Conservation (phyloP, 2,888 invertebrate genomes). For the Mesorhabditis spiculigera region DNA sequence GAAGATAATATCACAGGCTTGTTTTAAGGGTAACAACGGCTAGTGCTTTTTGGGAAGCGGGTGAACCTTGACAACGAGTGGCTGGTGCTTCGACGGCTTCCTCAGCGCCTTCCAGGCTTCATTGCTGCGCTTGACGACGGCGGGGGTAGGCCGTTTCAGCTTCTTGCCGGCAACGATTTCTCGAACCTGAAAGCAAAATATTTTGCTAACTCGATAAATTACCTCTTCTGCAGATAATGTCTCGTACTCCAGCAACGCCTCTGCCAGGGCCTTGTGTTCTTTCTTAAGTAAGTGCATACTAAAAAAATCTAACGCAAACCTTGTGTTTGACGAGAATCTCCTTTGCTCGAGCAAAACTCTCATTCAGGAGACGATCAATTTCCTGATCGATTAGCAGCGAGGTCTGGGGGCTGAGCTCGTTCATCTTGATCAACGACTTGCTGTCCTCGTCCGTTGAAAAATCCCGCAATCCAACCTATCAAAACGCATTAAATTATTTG, state of each 20-base stretch:
- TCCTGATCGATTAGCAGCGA: constrained; percentile 82
- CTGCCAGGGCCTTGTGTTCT: constrained; percentile 88
- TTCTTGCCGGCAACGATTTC: constrained; percentile 29
- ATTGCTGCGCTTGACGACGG: constrained; percentile 22
- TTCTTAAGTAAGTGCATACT: constrained; percentile 63
- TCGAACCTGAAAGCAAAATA: constrained; percentile 11
- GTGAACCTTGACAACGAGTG: too few relatives aligned
- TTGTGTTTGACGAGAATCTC: constrained; percentile 75
- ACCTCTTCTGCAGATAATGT: constrained; percentile 88
- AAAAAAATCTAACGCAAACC: constrained; percentile 22
- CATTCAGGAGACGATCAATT: constrained; percentile 80
- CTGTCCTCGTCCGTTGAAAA: not conserved
- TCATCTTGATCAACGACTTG: constrained; percentile 12
- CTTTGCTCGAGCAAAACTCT: constrained; percentile 90
- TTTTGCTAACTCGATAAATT: constrained; percentile 59
- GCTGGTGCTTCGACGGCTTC: too few relatives aligned
- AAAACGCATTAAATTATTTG: constrained; percentile 69
- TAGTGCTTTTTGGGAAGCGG: too few relatives aligned
- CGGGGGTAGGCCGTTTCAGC: constrained; percentile 29
- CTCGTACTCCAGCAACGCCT: constrained; percentile 91
- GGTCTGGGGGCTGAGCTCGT: constrained; percentile 66
- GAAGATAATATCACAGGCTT: too few relatives aligned
- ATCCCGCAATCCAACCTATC: constrained; percentile 63
- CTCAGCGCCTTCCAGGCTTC: constrained; percentile 8
- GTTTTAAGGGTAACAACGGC: too few relatives aligned